Conservation (phyloP, 1,140 invertebrate genomes). For the Drosophila saltans region DNA sequence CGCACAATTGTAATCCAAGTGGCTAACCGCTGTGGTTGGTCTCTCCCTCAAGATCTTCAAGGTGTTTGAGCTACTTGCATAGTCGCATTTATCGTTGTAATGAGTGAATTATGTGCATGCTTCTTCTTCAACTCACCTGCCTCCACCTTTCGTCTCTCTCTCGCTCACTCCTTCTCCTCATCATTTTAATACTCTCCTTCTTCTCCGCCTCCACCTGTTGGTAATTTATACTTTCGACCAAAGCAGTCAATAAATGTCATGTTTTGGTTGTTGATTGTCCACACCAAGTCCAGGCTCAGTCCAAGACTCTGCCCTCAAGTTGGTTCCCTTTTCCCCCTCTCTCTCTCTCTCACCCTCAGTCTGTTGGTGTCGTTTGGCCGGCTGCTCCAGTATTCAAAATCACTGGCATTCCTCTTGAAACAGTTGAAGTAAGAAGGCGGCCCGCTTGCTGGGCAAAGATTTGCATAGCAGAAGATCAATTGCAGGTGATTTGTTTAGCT, state of each 20-base stretch:
- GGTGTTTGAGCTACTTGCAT: conserved; percentile 35
- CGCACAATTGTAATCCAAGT: conserved; percentile 57
- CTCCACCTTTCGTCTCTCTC: too few relatives aligned
- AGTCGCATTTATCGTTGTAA: conserved; percentile 43
- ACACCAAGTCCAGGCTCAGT: conserved; percentile 43
- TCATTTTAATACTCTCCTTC: conserved; percentile 1
- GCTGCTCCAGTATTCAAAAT: conserved; percentile 79
- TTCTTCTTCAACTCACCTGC: not conserved
- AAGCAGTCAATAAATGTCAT: conserved; percentile 82
- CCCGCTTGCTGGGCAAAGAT: conserved; percentile 49
- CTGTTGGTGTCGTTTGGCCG: not conserved
- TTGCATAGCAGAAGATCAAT: conserved; percentile 82
- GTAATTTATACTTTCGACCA: conserved; percentile 78
- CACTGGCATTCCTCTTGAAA: conserved; percentile 74
- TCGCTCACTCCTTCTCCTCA: conserved; percentile 9
- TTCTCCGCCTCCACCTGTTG: conserved; percentile 42
- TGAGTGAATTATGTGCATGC: conserved; percentile 51
- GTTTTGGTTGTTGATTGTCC: conserved; percentile 79
- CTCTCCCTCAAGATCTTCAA: conserved; percentile 23
- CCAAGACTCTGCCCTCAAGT: too few relatives aligned
- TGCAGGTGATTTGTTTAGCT: conserved; percentile 83
- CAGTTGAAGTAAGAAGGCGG: not conserved
- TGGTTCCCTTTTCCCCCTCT: not conserved
- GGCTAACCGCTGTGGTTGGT: conserved; percentile 66
- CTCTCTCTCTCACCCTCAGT: not conserved